These are phyloP conservation scores for Sminthurinus signatus DNA, from an alignment of 1,140 invertebrate genomes.

Conservation along the genomic window DNA sequence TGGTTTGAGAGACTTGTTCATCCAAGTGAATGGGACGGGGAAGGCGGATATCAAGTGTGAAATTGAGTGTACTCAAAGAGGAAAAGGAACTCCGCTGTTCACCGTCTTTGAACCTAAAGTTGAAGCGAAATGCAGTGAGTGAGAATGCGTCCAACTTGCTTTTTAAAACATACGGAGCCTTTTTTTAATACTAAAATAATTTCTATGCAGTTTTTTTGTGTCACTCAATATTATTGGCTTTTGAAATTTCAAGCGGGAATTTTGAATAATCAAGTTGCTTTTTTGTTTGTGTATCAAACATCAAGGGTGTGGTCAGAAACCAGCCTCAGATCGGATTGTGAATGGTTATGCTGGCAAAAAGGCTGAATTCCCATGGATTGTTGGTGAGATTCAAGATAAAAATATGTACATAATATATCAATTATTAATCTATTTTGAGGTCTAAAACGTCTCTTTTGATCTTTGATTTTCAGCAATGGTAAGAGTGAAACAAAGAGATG, in stretches of 20 bases:
- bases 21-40: not conserved
- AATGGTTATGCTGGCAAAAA: conserved; percentile 23
- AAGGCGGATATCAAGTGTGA: conserved; percentile 18
- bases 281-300: not conserved
- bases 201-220: too few species aligned
- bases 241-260: too few species aligned
- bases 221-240: too few species aligned
- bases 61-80: conserved; percentile 24
- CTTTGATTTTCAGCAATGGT: too few species aligned
- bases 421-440: too few species aligned
- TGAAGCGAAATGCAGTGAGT: conserved; percentile 26
- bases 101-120: conserved; percentile 8
- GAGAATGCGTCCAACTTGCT: too few species aligned
- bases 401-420: too few species aligned
- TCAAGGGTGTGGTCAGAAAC: conserved; percentile 27
- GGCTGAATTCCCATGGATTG: conserved; percentile 34
- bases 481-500: too few species aligned
- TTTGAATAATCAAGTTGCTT: not conserved
- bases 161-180: too few species aligned
- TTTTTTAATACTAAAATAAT: too few species aligned
- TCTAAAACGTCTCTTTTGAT: too few species aligned
- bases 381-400: too few species aligned
- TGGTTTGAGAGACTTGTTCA: conserved; percentile 28
- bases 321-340: conserved; percentile 27
- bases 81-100: conserved; percentile 12